Evolutionary conservation across 1,140 invertebrate genomes (phyloP), one percentile per base, ranked within the genome.

Genomic region (Ptiloglossa arizonensis): DNA sequence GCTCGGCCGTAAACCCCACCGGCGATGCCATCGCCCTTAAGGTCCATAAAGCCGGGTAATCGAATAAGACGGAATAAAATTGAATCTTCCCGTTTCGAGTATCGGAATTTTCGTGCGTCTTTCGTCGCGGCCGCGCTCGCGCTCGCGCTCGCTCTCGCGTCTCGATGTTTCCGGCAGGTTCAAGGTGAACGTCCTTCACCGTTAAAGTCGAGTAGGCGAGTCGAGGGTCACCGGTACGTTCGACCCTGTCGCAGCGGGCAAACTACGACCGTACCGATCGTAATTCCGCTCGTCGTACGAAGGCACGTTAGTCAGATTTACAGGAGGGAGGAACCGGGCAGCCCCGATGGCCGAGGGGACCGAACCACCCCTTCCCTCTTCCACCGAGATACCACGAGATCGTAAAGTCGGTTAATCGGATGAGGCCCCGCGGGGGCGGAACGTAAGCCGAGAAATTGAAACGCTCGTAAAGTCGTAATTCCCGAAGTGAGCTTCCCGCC

Each of bases 321-420:
- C 57, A 44, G 63, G 24, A 5, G 48, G 56, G 54, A 60, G 15
- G 48, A 50, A 68, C 56, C 38, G 13, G 24, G 22, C 48, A 15
- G 35, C n/a, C 38, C 13, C 44, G 35, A 59, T 32, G 52, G 22
- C 13, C 56, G 3, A 22, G 71, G 71, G 71, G 80, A 73, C 52
- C 64, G 59, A 76, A 73, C 32, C 56, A 63, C 48, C 27, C n/a
- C 57, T 56, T 71, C 38, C 80, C 62, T 82, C 29, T 50, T 79
- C 27, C 38, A 63, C 52, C 29, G 68, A 81, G 80, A 76, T 71
- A 68, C 41, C 59, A 41, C 74, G 66, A 72, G 82, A 86, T 89
- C 87, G 85, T 87, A 87, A 87, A 89, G 85, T 87, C 83, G 81
- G 76, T 88, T 89, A 88, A 89, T 89, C 87, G 87, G 81, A 88